phyloP scores from a whole-genome alignment of 2,888 invertebrate species.

The Leucophenga maculata region DNA sequence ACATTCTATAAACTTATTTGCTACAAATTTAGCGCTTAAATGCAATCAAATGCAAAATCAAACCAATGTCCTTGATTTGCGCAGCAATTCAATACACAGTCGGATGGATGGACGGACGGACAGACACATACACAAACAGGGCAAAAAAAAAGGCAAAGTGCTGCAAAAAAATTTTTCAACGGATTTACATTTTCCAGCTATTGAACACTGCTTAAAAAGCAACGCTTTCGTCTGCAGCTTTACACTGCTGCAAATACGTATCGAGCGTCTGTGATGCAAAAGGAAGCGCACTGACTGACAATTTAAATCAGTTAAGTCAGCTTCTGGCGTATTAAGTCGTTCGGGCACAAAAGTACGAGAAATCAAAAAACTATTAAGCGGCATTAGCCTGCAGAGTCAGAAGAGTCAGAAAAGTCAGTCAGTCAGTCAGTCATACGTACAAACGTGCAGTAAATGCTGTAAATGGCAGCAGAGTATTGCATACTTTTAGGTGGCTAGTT shows the following conservation, averaged over 20 bases:
- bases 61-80: constrained; percentile 31
- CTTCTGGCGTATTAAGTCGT: constrained; percentile 48
- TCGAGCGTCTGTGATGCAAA: constrained; percentile 6
- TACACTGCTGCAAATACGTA: constrained; percentile 41
- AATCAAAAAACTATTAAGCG: constrained; percentile 62
- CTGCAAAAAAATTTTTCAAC: constrained; percentile 48
- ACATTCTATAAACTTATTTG: not conserved
- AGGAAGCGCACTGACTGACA: constrained; percentile 36
- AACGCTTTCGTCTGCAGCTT: not conserved
- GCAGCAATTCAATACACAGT: not conserved
- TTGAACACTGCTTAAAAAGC: constrained; percentile 47
- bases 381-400: constrained; percentile 47
- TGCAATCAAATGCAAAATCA: constrained; percentile 60
- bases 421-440: not conserved
- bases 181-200: constrained; percentile 64
- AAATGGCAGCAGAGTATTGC: not conserved
- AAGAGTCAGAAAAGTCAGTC: not conserved
- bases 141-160: constrained; percentile 33
- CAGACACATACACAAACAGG: too few species aligned
- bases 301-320: constrained; percentile 59
- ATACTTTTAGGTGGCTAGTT: not conserved
- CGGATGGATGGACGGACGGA: too few species aligned
- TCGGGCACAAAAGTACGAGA: not conserved
- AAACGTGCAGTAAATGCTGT: not conserved
- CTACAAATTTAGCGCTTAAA: constrained; percentile 43